Conservation (phyloP, 2,888 invertebrate species). For the Morpho deidamia region DNA sequence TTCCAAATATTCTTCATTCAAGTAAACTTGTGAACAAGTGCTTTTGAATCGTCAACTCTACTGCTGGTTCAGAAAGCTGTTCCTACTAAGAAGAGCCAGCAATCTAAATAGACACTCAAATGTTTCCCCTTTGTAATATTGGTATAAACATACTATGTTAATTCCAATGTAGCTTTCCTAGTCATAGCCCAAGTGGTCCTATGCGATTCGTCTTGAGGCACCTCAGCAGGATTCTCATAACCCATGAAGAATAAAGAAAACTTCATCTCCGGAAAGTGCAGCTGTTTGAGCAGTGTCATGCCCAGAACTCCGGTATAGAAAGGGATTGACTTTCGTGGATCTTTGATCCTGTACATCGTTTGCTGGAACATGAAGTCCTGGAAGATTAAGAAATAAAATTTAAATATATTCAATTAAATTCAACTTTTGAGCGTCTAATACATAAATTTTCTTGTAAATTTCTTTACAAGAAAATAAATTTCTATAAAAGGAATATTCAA, state of each 20-base stretch:
- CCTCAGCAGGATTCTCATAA: constrained; percentile 86
- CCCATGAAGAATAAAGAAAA: constrained; percentile 96
- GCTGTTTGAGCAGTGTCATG: constrained; percentile 92
- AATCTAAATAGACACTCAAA: no score
- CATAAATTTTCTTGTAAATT: no score
- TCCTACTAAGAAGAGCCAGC: no score
- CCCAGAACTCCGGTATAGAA: constrained; percentile 95
- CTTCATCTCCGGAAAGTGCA: constrained; percentile 93
- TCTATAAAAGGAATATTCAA: no score
- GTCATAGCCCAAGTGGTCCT: constrained; percentile 87
- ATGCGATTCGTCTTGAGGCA: constrained; percentile 84
- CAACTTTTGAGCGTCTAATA: no score
- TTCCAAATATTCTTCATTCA: no score
- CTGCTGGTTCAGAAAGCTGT: no score
- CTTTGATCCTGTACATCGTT: constrained; percentile 97
- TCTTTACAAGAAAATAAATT: no score
- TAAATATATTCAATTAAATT: no score
- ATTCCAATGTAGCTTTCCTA: constrained; percentile 91
- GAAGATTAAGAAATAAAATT: constrained; percentile 24
- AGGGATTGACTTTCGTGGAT: constrained; percentile 90
- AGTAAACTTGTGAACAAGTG: no score
- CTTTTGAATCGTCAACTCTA: no score
- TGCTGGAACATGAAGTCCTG: constrained; percentile 96
- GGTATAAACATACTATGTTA: constrained; percentile 93
- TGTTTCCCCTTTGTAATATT: no score